Evolutionary conservation across 2,113 vertebrate genomes (phyloP), one percentile per base, ranked within the genome.

Genomic region (Gallinago paraguaiae): DNA sequence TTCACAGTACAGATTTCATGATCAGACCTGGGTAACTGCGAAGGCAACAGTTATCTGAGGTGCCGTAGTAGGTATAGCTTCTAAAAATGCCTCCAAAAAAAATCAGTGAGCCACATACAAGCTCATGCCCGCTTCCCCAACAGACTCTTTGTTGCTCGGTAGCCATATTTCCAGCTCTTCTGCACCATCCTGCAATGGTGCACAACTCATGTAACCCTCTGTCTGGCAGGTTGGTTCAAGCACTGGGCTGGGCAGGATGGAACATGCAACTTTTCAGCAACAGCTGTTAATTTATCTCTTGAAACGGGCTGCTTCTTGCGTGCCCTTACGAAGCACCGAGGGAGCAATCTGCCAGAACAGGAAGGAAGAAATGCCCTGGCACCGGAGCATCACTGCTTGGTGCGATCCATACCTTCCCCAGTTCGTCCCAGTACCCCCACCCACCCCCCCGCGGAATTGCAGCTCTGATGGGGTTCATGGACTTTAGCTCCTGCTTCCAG

Each of bases 381-480:
- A 7, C 27, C 4, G 50, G 43, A 46, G 28, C 30, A 17, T 45
- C 6, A 0, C 28, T 35, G 69, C 39, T 37, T 39, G 77, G 48
- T 6, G 3, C 7, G 6, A 13, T 11, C 50, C 2, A 1, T 6
- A 5, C 10, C 43, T 70, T 39, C 50, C 39, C 77, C 1, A 0
- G 13, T 61, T 63, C 6, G 4, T 86, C 28, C 41, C 23, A 4
- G 50, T 11, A 19, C 5, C 10, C 50, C 31, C 48, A 4, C 10
- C 13, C 10, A 4, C 10, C 13, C 10, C 0, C 0, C 37, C 7
- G 39, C 11, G 15, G 39, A 18, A 1, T 6, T 30, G 53, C 59
- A 18, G 35, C 80, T 70, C 22, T 17, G 18, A 4, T 0, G 1
- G 6, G 14, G 9, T 45, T 45, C 15, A 1, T 1, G 46, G 54